A percentile compares a stretch with the other conserved stretches of the same genome.
Evolutionary conservation across 2,113 vertebrate genomes (phyloP).

Genomic region (Eurystomus gularis): DNA sequence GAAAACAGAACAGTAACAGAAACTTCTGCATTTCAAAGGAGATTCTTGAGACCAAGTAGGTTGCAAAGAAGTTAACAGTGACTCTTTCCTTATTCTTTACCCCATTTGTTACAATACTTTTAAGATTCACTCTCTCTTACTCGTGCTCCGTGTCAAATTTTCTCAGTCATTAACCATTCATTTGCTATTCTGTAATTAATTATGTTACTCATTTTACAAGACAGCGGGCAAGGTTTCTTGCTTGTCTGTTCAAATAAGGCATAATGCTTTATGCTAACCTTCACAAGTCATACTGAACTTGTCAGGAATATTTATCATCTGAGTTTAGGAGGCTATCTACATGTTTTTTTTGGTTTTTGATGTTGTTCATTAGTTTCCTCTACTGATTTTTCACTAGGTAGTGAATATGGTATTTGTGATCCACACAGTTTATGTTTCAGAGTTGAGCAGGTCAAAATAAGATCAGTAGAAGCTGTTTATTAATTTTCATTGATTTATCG

Average conservation of each 20-base stretch:
- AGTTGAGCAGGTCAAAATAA: background rate
- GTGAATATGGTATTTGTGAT: background rate
- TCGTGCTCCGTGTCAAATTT: background rate
- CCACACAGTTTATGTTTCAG: background rate
- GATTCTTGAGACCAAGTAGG: background rate
- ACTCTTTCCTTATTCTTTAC: background rate
- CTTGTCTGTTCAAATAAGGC: background rate
- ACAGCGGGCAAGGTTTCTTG: background rate
- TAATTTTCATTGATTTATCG: background rate
- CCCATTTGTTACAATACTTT: background rate
- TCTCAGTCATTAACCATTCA: conserved; percentile 38
- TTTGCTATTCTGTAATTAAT: conserved; percentile 11
- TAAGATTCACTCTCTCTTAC: background rate
- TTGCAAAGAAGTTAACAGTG: background rate
- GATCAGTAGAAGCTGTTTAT: background rate
- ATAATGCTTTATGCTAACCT: background rate
- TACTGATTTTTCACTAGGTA: background rate
- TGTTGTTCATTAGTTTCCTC: background rate
- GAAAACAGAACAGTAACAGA: background rate
- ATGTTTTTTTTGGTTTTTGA: background rate
- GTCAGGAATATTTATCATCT: background rate
- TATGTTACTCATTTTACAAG: conserved; percentile 13
- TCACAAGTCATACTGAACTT: background rate
- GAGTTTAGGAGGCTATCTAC: background rate
- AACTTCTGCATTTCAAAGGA: background rate